Evolutionary conservation across 1,140 invertebrate species (phyloP).

Genomic region (Amphibalanus amphitrite): DNA sequence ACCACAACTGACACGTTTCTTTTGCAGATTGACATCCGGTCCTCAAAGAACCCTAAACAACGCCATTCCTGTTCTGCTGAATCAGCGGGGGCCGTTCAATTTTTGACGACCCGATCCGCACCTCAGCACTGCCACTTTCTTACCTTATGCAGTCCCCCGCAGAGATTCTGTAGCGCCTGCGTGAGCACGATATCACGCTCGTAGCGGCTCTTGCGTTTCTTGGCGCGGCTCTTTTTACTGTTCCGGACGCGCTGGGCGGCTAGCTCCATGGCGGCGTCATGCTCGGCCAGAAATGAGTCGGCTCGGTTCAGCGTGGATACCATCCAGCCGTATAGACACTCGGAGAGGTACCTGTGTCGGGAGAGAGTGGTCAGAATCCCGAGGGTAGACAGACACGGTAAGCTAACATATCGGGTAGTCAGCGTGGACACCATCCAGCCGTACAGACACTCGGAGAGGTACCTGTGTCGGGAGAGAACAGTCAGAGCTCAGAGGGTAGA

Average conservation of each 20-base stretch:
- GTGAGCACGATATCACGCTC: slow-evolving; percentile 64
- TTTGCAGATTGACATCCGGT: too few relatives aligned
- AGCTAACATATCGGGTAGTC: too few relatives aligned
- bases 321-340: slow-evolving; percentile 86
- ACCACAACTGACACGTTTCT: too few relatives aligned
- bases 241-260: slow-evolving; percentile 17
- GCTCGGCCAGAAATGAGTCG: slow-evolving; percentile 60
- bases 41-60: too few relatives aligned
- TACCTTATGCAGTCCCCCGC: slow-evolving; percentile 87
- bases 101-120: too few relatives aligned
- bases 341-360: slow-evolving; percentile 64
- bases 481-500: too few relatives aligned
- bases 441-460: slow-evolving; percentile 86
- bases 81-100: too few relatives aligned
- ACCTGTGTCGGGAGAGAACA: too few relatives aligned
- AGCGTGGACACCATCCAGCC: slow-evolving; percentile 82
- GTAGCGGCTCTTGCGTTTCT: slow-evolving; percentile 55
- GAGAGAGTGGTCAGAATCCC: too few relatives aligned
- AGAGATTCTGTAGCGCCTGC: slow-evolving; percentile 81
- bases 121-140: slow-evolving; percentile 7
- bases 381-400: too few relatives aligned
- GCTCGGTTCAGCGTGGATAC: slow-evolving; percentile 76
- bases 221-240: slow-evolving; percentile 33
- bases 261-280: slow-evolving; percentile 39
- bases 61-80: too few relatives aligned